Evolutionary conservation across 2,888 invertebrate species (phyloP).

Genomic region (Lymantria dispar): DNA sequence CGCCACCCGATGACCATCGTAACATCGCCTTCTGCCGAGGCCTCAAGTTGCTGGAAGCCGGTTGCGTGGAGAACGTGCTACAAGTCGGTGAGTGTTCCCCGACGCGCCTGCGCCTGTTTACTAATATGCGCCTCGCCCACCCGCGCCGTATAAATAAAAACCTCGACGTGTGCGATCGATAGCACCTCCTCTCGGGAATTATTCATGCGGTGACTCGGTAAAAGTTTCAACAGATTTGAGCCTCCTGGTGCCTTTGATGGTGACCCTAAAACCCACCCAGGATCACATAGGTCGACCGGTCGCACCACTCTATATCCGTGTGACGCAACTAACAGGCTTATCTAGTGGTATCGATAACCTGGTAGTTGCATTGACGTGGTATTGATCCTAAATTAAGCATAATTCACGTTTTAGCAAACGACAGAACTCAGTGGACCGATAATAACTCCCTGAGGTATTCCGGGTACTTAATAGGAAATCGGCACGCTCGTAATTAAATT

Average conservation of each 20-base stretch:
- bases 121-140: constrained; percentile 82
- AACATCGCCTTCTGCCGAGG: constrained; percentile 94
- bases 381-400: constrained; percentile 51
- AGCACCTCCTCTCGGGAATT: constrained; percentile 80
- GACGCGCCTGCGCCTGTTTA: constrained; percentile 81
- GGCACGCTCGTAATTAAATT: constrained; percentile 46
- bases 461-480: constrained; percentile 43
- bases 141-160: constrained; percentile 82
- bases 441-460: constrained; percentile 46
- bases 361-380: constrained; percentile 49
- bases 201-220: constrained; percentile 78
- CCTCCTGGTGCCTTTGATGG: constrained; percentile 45
- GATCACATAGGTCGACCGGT: constrained; percentile 26
- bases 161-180: constrained; percentile 82
- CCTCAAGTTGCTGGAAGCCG: constrained; percentile 90
- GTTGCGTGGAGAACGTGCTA: constrained; percentile 92
- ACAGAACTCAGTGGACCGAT: constrained; percentile 34
- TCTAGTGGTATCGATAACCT: constrained; percentile 51
- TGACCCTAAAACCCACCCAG: constrained; percentile 32
- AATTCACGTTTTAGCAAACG: constrained; percentile 33
- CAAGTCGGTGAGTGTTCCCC: constrained; percentile 91
- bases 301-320: constrained; percentile 24
- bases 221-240: constrained; percentile 75
- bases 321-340: constrained; percentile 49
- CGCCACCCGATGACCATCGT: constrained; percentile 86